phyloP scores from a whole-genome alignment of 2,888 invertebrate species.

The Hypolimnas misippus region DNA sequence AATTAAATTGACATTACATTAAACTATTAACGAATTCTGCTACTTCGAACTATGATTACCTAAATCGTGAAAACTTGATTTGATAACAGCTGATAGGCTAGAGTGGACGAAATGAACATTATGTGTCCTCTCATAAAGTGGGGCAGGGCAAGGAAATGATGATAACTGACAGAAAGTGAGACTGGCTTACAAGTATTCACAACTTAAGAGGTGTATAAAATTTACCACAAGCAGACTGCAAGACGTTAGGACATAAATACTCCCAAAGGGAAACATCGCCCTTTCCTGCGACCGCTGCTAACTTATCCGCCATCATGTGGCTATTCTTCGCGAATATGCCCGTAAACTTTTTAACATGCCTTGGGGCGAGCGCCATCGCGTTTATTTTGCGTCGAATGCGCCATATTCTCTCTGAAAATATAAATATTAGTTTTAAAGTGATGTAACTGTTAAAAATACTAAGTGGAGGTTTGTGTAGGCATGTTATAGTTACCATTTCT shows the following conservation, averaged over 20 bases:
- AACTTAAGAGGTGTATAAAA: not conserved
- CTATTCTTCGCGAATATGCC: slow-evolving; percentile 53
- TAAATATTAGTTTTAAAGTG: not conserved
- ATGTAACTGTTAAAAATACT: not conserved
- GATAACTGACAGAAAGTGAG: too few species aligned
- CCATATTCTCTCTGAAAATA: slow-evolving; percentile 54
- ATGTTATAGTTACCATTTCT: too few species aligned
- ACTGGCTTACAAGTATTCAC: too few species aligned
- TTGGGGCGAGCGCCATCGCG: slow-evolving; percentile 53
- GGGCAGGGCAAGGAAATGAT: too few species aligned
- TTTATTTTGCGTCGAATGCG: slow-evolving; percentile 58
- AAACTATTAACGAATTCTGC: too few species aligned
- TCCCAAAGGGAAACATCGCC: slow-evolving; percentile 52
- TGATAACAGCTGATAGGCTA: too few species aligned
- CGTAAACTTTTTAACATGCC: slow-evolving; percentile 51
- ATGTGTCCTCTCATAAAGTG: too few species aligned
- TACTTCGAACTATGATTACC: too few species aligned
- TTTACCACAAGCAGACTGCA: slow-evolving; percentile 58
- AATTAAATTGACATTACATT: too few species aligned
- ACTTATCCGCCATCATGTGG: slow-evolving; percentile 45
- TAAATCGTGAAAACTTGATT: too few species aligned
- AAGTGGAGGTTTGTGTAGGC: not conserved
- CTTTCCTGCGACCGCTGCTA: slow-evolving; percentile 41
- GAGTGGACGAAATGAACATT: too few species aligned
- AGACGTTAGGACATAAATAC: slow-evolving; percentile 52